Base-by-base conservation (phyloP, 2,113 vertebrate species). In the Talpa occidentalis region DNA sequence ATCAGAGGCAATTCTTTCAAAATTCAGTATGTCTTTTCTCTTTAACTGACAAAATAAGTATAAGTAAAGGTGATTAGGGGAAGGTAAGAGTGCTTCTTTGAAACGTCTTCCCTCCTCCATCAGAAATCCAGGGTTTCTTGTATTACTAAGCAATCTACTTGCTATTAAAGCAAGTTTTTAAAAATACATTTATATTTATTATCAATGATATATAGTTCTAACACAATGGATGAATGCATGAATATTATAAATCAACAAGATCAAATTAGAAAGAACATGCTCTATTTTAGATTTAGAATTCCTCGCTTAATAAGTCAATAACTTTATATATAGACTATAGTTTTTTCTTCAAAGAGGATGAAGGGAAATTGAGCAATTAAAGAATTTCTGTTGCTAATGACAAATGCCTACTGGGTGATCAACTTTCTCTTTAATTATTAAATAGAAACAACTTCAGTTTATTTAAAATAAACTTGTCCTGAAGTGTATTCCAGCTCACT, bases 391-490 rank as follows among this genome's bases (percentile, higher is more conserved):
- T 54, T 87, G 21, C 14, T 54, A 77, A 16, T 81, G 35, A 92
- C 35, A 47, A 73, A 87, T 16, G 1, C 5, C 42, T 94, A 12
- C 32, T 32, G 11, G 37, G 6, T 69, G 56, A 74, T 66, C 47
- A 93, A n/a, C 9, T 56, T 91, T 44, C 67, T 88, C n/a, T 60
- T 82, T 90, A 88, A 70, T 24, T 92, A 59, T 79, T 76, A 78
- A 56, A 95, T 82, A 89, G 89, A 89, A 86, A 8, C 79, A 54
- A 78, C 56, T 67, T 88, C 17, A 66, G 62, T 85, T 42, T 56
- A 78, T 64, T 88, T 88, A 88, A 88, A 93, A 82, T 80, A 77
- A 95, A 62, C 77, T 83, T 79, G 56, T 78, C 24, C 44, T 59
- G 11, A 62, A 44, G 11, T 86, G 49, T 4, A 32, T 90, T 80